A percentile compares a stretch with the other conserved stretches of the same genome.
These are phyloP conservation scores for Sebastes oblongus DNA, from an alignment of 2,797 vertebrate genomes.

Conservation along the genomic window DNA sequence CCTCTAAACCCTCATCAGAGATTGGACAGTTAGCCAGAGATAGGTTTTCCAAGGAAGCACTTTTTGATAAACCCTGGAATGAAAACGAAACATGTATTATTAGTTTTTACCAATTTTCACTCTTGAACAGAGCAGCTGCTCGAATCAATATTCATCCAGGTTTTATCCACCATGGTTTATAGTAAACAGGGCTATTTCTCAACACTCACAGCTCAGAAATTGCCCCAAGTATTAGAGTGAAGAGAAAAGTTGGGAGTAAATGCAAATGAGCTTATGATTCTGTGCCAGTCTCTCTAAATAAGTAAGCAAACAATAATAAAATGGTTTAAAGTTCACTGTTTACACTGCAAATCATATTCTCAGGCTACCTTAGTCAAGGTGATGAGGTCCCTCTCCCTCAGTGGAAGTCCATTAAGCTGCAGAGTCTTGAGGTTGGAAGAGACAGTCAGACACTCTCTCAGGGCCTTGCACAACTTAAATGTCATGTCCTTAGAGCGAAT, in stretches of 20 bases:
- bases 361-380: slow-evolving; percentile 86
- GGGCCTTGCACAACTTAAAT: slow-evolving; percentile 88
- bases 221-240: neutral
- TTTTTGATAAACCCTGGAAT: slow-evolving; percentile 88
- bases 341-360: neutral
- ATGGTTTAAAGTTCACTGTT: neutral
- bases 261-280: neutral
- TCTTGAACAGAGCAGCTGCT: neutral
- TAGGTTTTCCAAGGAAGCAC: slow-evolving; percentile 85
- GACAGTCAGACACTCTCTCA: slow-evolving; percentile 86
- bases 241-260: neutral
- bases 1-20: slow-evolving; percentile 91
- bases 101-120: neutral
- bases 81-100: neutral
- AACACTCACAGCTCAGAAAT: neutral
- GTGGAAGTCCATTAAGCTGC: slow-evolving; percentile 88
- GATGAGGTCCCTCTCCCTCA: slow-evolving; percentile 90
- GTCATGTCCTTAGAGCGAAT: slow-evolving; percentile 90
- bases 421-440: slow-evolving; percentile 87
- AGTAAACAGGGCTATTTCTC: neutral
- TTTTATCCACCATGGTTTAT: neutral
- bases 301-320: neutral
- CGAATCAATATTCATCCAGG: neutral
- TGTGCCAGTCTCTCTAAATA: neutral
- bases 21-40: slow-evolving; percentile 92